Base-by-base conservation (phyloP, 1,140 invertebrate species). In the Drosophila mauritiana region DNA sequence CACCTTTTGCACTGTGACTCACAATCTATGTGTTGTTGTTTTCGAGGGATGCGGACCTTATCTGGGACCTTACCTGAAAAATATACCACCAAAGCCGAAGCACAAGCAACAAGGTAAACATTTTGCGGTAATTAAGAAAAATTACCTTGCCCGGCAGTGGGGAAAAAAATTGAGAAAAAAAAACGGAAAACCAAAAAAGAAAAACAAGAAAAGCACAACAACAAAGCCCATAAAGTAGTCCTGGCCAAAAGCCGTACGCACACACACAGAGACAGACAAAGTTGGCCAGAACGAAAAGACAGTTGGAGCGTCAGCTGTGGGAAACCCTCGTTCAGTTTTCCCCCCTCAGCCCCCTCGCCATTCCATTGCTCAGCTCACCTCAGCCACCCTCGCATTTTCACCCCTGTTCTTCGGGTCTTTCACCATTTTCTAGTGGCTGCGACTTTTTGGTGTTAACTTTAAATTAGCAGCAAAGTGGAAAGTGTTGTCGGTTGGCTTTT, bases 51-150 rank as follows among this genome's bases (percentile, higher is more conserved):
- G 78, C 61, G 63, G 39, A 39, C 75, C 68, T 88, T 88, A 89
- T 88, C 83, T 70, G 64, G 62, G 56, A 34, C 45, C 17, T 17
- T 48, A 10, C 61, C 46, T 46, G 57, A 78, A 81, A 81, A 74
- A 62, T 56, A 64, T 53, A 77, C 55, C 53, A 80, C 57, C 59
- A 67, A 64, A 70, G 77, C 59, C 61, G 54, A 52, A 80, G 64
- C 70, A 75, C 69, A 58, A 88, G 84, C 84, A 89, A 84, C 84
- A 89, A 89, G 77, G 84, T 74, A 89, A 89, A 89, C 80, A 89
- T 89, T 89, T 84, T 89, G 78, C 64, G 84, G 84, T 89, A 89
- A 89, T 89, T 89, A 89, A 89, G 84, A 89, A 89, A 89, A 89
- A 89, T 89, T 89, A 89, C 84, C 83, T 86, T 82, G 64, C 73